Evolutionary conservation across 2,113 vertebrate genomes (phyloP).

Genomic region (Deroptyus accipitrinus): DNA sequence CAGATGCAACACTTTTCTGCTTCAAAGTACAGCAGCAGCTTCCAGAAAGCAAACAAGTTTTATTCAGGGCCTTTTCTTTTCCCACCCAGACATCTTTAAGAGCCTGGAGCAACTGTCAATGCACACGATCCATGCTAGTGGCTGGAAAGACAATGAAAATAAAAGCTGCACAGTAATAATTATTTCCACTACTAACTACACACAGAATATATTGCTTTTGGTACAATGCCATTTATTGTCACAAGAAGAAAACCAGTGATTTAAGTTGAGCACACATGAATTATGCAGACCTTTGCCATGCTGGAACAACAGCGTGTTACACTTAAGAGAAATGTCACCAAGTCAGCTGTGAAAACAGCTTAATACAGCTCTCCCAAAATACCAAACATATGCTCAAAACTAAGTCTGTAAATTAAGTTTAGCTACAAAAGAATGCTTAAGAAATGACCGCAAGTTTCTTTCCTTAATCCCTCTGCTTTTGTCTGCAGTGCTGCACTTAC

Average conservation of each 20-base stretch:
- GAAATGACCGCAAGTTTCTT: background rate
- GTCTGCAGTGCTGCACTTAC: background rate
- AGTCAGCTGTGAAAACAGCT: slow-evolving; percentile 41
- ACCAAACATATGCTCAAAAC: background rate
- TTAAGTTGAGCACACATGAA: slow-evolving; percentile 39
- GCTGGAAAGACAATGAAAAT: slow-evolving; percentile 26
- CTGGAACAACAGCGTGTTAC: background rate
- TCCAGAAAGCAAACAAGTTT: background rate
- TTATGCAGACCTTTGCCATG: slow-evolving; percentile 53
- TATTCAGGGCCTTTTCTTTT: background rate
- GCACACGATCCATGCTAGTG: background rate
- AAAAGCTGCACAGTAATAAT: slow-evolving; percentile 38
- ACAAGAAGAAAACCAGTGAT: slow-evolving; percentile 48
- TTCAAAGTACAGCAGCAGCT: background rate
- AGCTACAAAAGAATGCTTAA: background rate
- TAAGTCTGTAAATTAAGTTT: background rate
- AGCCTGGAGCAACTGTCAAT: background rate
- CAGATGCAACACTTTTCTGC: background rate
- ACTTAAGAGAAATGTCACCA: slow-evolving; percentile 21
- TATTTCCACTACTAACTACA: slow-evolving; percentile 46
- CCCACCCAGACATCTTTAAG: background rate
- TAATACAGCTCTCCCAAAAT: background rate
- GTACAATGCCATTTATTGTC: slow-evolving; percentile 54
- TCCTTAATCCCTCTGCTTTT: background rate
- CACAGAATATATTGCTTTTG: slow-evolving; percentile 45